Percentiles rank a stretch among this genome's conserved stretches.
Conservation (phyloP, 2,797 vertebrate genomes). For the Pseudochirops corinnae region DNA sequence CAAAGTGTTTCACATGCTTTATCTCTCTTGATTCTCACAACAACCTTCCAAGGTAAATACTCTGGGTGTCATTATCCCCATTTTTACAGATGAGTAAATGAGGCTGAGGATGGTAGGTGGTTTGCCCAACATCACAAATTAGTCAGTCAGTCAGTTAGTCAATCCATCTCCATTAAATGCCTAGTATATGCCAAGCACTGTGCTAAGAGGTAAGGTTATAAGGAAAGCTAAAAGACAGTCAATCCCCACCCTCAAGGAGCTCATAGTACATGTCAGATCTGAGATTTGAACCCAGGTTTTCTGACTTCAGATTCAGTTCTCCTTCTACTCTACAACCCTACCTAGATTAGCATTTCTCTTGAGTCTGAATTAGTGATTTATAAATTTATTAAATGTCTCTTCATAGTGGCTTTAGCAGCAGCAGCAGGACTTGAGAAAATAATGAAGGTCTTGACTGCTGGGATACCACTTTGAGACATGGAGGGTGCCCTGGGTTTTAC, state of each 20-base stretch:
- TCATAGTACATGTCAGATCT: background rate
- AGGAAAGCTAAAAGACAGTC: background rate
- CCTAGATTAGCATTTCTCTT: background rate
- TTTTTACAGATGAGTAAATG: constrained; percentile 29
- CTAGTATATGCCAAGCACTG: background rate
- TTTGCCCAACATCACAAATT: background rate
- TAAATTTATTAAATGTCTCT: background rate
- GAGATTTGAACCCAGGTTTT: background rate
- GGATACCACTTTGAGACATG: background rate
- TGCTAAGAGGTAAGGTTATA: background rate
- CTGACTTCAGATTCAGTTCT: background rate
- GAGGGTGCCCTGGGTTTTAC: background rate
- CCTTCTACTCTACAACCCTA: background rate
- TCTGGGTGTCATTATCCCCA: constrained; percentile 8
- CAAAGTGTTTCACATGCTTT: background rate
- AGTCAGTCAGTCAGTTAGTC: background rate
- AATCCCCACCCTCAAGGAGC: background rate
- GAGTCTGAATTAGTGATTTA: background rate
- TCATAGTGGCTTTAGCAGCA: background rate
- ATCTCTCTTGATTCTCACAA: background rate
- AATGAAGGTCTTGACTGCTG: background rate
- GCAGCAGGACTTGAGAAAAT: background rate
- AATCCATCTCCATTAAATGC: no score
- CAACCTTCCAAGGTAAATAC: background rate
- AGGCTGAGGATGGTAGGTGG: constrained; percentile 4